phyloP scores from a whole-genome alignment of 2,113 vertebrate species.

The Rhipidura dahli region DNA sequence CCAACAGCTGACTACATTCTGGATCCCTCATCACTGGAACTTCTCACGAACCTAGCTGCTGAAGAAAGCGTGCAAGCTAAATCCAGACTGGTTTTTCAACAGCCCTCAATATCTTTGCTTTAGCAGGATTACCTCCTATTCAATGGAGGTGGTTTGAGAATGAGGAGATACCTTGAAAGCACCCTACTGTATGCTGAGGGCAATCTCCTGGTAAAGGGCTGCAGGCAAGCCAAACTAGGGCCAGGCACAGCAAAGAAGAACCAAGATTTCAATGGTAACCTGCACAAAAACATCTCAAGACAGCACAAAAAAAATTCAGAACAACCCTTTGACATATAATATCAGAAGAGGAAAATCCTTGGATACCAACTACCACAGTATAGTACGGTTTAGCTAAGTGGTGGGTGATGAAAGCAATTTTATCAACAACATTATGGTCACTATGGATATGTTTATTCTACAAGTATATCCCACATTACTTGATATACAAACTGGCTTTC shows the following conservation, averaged over 20 bases:
- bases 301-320: background rate
- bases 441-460: background rate
- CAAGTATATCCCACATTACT: background rate
- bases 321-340: background rate
- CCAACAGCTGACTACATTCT: background rate
- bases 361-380: background rate
- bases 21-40: background rate
- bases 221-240: background rate
- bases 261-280: background rate
- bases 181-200: background rate
- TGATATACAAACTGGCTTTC: background rate
- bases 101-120: background rate
- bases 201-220: background rate
- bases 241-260: fast-evolving
- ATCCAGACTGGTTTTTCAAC: background rate
- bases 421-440: background rate
- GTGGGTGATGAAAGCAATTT: background rate
- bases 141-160: background rate
- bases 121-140: background rate
- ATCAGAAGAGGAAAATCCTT: background rate
- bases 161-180: background rate
- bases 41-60: background rate
- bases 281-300: background rate
- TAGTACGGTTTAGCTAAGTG: background rate
- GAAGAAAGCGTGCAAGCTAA: background rate